phyloP scores from a whole-genome alignment of 2,888 invertebrate genomes.

The Amaurobius ferox region DNA sequence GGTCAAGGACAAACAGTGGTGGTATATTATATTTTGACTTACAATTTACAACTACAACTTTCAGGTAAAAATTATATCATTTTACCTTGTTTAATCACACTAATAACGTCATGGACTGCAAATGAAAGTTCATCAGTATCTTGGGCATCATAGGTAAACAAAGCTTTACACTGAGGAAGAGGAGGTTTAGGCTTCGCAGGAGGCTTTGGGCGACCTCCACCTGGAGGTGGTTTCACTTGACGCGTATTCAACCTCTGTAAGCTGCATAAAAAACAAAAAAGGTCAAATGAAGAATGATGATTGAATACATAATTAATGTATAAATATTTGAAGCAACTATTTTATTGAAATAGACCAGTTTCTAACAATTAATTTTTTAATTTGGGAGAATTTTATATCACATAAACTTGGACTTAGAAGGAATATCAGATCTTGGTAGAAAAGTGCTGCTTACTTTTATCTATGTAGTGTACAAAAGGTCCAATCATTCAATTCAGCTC shows the following conservation, averaged over 20 bases:
- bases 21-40: no score
- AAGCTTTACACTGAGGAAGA: constrained; percentile 79
- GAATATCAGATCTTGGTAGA: no score
- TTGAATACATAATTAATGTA: not conserved
- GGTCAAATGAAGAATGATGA: no score
- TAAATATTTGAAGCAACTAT: not conserved
- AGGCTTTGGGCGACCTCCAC: constrained; percentile 78
- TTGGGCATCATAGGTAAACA: constrained; percentile 83
- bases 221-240: constrained; percentile 77
- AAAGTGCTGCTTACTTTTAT: no score
- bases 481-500: no score
- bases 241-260: constrained; percentile 75
- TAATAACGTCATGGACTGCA: constrained; percentile 81
- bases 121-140: constrained; percentile 83
- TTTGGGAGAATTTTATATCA: no score
- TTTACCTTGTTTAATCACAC: constrained; percentile 82
- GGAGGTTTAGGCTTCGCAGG: constrained; percentile 79
- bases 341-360: constrained; percentile 11
- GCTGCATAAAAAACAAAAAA: not conserved
- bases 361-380: no score
- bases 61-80: no score
- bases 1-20: no score
- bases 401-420: no score
- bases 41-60: no score
- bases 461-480: no score